These are phyloP conservation scores for Formica aserva DNA, from an alignment of 2,888 invertebrate species.

Conservation along the genomic window DNA sequence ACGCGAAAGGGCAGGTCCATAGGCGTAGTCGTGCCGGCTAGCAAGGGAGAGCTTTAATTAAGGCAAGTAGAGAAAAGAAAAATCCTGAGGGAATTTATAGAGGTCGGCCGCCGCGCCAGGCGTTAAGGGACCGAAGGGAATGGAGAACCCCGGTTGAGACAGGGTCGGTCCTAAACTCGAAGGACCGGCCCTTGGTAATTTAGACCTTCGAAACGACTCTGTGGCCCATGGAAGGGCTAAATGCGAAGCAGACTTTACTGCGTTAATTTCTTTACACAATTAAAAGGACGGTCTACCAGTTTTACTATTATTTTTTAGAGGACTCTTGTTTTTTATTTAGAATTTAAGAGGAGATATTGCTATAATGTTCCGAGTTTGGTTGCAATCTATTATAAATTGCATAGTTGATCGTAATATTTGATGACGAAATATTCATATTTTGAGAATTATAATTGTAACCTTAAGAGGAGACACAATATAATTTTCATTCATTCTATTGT, in stretches of 20 bases:
- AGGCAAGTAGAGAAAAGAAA: slow-evolving; percentile 85
- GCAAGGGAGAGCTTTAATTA: slow-evolving; percentile 84
- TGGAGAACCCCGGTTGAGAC: slow-evolving; percentile 73
- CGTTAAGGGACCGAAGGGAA: slow-evolving; percentile 73
- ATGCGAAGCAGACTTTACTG: slow-evolving; percentile 79
- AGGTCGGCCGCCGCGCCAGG: slow-evolving; percentile 77
- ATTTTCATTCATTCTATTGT: too few relatives aligned
- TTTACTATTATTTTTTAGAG: slow-evolving; percentile 40
- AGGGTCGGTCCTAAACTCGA: slow-evolving; percentile 78
- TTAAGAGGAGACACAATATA: too few relatives aligned
- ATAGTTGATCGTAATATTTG: not conserved
- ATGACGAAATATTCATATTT: not conserved
- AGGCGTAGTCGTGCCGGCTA: slow-evolving; percentile 77
- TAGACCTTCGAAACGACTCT: slow-evolving; percentile 78
- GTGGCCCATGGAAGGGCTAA: slow-evolving; percentile 79
- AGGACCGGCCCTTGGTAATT: slow-evolving; percentile 78
- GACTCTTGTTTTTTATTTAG: not conserved
- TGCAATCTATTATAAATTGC: not conserved
- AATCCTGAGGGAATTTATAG: slow-evolving; percentile 85
- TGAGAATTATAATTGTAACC: not conserved
- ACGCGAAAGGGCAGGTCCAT: slow-evolving; percentile 73
- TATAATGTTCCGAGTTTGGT: not conserved
- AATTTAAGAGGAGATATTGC: not conserved
- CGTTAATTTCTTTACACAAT: slow-evolving; percentile 80
- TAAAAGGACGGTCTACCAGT: slow-evolving; percentile 71